phyloP scores from a whole-genome alignment of 2,797 vertebrate species.

The Tenualosa thibaudeaui region DNA sequence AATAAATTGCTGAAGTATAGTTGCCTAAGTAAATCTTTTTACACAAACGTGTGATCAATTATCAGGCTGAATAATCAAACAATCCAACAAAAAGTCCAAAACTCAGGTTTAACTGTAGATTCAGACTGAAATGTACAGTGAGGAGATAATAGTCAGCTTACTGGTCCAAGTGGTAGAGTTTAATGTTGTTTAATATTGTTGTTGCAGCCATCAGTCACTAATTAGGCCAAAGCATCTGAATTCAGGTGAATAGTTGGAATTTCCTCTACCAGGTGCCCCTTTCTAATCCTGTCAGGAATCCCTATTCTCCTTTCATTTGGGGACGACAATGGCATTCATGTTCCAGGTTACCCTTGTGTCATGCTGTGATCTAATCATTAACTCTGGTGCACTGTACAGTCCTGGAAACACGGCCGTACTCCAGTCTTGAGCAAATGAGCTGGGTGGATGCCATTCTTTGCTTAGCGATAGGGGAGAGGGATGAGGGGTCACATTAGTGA shows the following conservation, averaged over 20 bases:
- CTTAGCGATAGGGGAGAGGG: conserved; percentile 56
- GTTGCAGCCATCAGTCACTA: not conserved
- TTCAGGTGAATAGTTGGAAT: not conserved
- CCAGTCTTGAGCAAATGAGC: conserved; percentile 55
- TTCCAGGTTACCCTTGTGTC: conserved; percentile 18
- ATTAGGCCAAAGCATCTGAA: not conserved
- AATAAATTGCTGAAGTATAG: too few species aligned
- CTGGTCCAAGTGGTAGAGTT: not conserved
- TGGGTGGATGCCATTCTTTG: conserved; percentile 49
- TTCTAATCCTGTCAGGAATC: not conserved
- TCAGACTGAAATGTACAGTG: not conserved
- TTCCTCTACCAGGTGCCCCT: not conserved
- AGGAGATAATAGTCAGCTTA: not conserved
- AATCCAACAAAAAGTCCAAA: not conserved
- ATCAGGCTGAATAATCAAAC: not conserved
- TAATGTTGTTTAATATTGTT: not conserved
- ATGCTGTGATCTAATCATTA: conserved; percentile 67
- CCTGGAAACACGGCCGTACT: conserved; percentile 63
- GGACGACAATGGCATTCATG: not conserved
- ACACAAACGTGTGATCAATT: too few species aligned
- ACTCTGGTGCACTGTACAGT: conserved; percentile 52
- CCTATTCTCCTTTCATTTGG: not conserved
- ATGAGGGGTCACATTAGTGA: conserved; percentile 64
- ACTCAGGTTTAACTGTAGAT: not conserved
- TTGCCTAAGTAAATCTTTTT: too few species aligned